Conservation (phyloP, 2,888 invertebrate species). For the Galeopsomyia nigrocyanea region DNA sequence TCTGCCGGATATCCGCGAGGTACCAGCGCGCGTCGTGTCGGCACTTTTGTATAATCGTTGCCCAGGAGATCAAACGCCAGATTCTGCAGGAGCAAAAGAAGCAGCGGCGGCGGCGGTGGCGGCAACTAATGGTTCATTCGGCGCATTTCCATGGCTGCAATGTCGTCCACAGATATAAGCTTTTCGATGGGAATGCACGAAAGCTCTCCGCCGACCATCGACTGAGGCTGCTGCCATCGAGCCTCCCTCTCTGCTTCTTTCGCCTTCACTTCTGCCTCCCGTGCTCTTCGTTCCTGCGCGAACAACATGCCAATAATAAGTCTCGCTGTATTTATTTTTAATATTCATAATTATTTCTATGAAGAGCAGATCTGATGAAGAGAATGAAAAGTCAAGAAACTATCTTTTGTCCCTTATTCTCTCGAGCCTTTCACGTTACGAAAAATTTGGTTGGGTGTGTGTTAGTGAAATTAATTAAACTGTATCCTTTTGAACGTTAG, state of each 20-base stretch:
- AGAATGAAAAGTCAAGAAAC: no score
- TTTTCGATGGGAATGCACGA: conserved; percentile 89
- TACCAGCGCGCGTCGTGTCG: conserved; percentile 15
- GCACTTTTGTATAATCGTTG: conserved; percentile 8
- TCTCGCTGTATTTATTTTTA: no score
- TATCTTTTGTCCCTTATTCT: no score
- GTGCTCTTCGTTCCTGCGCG: conserved; percentile 75
- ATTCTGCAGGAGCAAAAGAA: conserved; percentile 43
- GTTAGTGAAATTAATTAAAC: no score
- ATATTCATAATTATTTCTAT: neutral
- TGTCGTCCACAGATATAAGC: conserved; percentile 72
- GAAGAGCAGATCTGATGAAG: no score
- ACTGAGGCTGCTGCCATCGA: conserved; percentile 73
- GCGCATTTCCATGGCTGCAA: conserved; percentile 67
- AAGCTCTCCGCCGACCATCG: conserved; percentile 84
- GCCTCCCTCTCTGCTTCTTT: conserved; percentile 74
- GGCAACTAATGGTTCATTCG: conserved; percentile 64
- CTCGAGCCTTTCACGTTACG: no score
- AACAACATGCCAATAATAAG: neutral
- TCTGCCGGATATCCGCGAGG: conserved; percentile 24
- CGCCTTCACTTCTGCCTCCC: conserved; percentile 81
- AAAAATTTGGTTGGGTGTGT: no score
- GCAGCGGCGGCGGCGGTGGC: no score
- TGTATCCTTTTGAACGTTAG: no score
- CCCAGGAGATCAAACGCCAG: conserved; percentile 16